These are phyloP conservation scores for Oreonectes daqikongensis DNA, from an alignment of 2,797 vertebrate species.

Conservation along the genomic window DNA sequence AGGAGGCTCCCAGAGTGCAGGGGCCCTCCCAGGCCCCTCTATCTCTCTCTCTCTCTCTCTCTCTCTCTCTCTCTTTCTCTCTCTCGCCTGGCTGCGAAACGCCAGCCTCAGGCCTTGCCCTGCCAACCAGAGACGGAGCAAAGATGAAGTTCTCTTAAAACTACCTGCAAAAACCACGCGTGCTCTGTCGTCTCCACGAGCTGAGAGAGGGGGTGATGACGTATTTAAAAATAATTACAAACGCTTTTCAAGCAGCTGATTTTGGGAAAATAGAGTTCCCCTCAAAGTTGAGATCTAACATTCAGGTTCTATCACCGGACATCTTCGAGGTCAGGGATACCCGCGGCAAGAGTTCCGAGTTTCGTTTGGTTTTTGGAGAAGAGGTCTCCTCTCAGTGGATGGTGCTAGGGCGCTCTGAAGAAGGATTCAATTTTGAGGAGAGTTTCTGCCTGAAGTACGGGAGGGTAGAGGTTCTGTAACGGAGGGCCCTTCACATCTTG, in stretches of 20 bases:
- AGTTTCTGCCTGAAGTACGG: constrained; percentile 64
- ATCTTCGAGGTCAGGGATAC: constrained; percentile 55
- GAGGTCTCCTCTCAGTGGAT: constrained; percentile 53
- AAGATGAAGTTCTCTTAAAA: constrained; percentile 63
- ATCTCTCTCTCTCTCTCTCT: constrained; percentile 53
- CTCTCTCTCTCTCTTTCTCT: too few species aligned
- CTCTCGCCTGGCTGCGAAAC: constrained; percentile 53
- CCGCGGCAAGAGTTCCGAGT: constrained; percentile 8
- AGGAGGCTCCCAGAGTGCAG: constrained; percentile 77
- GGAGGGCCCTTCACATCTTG: constrained; percentile 67
- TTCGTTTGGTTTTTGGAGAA: constrained; percentile 8
- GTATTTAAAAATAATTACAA: constrained; percentile 60
- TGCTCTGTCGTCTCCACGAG: constrained; percentile 71
- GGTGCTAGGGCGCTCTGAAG: constrained; percentile 50
- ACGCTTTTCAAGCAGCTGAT: constrained; percentile 73
- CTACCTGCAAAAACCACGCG: constrained; percentile 64
- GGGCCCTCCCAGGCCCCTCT: constrained; percentile 61
- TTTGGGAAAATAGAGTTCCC: constrained; percentile 64
- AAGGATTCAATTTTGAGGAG: constrained; percentile 71
- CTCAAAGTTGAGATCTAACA: constrained; percentile 70
- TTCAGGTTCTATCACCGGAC: constrained; percentile 65
- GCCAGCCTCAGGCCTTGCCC: constrained; percentile 62
- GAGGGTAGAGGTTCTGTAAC: constrained; percentile 57
- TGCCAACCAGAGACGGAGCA: constrained; percentile 59
- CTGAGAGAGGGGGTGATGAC: constrained; percentile 64